A percentile compares a stretch with the other conserved stretches of the same genome.
phyloP scores from a whole-genome alignment of 2,113 vertebrate genomes.

The Nicator chloris region DNA sequence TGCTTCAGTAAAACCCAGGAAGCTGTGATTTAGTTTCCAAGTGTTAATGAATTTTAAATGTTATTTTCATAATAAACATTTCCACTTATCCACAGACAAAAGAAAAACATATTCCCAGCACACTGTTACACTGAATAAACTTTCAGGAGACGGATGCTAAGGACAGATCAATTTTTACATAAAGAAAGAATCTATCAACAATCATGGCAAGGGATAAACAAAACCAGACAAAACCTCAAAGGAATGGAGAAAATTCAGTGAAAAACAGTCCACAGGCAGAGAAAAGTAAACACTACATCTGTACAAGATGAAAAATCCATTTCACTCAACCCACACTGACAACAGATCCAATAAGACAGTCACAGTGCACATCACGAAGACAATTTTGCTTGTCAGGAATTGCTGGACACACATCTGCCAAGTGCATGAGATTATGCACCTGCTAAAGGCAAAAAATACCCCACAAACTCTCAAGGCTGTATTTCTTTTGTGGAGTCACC shows the following conservation, averaged over 20 bases:
- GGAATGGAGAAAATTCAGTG: background rate
- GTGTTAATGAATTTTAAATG: background rate
- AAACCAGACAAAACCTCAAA: background rate
- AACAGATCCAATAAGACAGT: slow-evolving; percentile 4
- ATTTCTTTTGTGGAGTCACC: background rate
- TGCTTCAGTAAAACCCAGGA: background rate
- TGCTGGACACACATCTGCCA: background rate
- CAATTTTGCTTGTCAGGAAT: background rate
- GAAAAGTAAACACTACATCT: background rate
- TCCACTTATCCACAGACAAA: background rate
- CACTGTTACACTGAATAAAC: background rate
- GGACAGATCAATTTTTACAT: background rate
- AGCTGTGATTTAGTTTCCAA: background rate
- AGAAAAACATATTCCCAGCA: background rate
- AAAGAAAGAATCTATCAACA: background rate
- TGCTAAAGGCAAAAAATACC: background rate
- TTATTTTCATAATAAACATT: background rate
- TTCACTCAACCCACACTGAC: background rate
- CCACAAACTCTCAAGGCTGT: background rate
- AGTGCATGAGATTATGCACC: background rate
- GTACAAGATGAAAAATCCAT: slow-evolving; percentile 15
- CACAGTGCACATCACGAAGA: background rate
- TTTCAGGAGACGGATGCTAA: background rate
- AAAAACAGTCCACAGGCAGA: slow-evolving; percentile 1
- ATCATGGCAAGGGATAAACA: background rate